Conservation (phyloP, 2,888 invertebrate species). For the Aquatica leii region DNA sequence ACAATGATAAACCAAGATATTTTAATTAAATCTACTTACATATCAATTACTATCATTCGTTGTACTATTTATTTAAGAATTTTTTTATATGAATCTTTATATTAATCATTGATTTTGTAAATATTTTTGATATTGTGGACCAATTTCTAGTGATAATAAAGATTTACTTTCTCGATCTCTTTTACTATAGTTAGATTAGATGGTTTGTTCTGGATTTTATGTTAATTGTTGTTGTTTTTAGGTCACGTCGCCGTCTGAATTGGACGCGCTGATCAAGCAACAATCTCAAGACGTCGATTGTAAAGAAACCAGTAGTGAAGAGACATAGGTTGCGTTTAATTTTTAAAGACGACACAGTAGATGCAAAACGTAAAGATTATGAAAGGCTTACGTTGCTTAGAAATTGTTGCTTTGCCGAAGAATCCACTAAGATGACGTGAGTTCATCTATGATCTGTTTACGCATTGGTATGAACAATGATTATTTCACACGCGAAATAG, state of each 20-base stretch:
- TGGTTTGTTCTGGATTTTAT: background rate
- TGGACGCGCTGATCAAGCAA: conserved; percentile 66
- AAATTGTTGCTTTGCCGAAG: conserved; percentile 26
- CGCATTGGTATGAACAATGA: conserved; percentile 5
- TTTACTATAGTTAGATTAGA: conserved; percentile 8
- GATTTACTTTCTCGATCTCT: conserved; percentile 12
- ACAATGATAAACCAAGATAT: conserved; percentile 56
- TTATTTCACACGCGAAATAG: background rate
- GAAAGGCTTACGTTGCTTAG: conserved; percentile 22
- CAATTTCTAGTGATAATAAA: conserved; percentile 29
- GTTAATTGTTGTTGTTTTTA: conserved; percentile 45
- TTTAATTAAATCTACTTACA: conserved; percentile 47
- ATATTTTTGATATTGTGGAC: conserved; percentile 33
- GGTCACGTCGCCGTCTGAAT: conserved; percentile 67
- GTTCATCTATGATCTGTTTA: conserved; percentile 15
- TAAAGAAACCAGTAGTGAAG: conserved; percentile 30
- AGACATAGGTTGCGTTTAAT: conserved; percentile 27
- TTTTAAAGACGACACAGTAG: background rate
- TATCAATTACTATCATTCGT: conserved; percentile 19
- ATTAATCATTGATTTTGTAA: conserved; percentile 20
- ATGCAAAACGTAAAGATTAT: background rate
- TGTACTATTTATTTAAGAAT: conserved; percentile 23
- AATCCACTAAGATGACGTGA: conserved; percentile 19
- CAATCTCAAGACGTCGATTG: conserved; percentile 29
- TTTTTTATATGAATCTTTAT: conserved; percentile 28